Base-by-base conservation (phyloP, 2,888 invertebrate species). In the Hypsopygia costalis region DNA sequence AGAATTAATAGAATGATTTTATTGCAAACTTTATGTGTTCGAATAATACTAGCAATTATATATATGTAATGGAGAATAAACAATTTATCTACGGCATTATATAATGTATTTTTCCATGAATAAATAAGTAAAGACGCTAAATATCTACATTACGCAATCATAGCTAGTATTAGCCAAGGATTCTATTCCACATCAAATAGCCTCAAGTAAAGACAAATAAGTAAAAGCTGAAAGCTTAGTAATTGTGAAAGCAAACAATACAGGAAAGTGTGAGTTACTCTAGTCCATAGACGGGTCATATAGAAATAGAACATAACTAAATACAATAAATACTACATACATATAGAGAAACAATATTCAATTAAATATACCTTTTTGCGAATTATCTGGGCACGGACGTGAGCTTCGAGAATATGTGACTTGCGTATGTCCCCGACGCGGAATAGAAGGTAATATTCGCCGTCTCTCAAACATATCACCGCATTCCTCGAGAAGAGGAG, bases 401-500 rank as follows among this genome's bases (percentile, higher is more conserved):
- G 98, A 43, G 99, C 98, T 83, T 98, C 98, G 59, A 99, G 96
- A 63, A 99, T 97, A 87, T 98, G 98, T 49, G 97, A 97, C 83
- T 96, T 96, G 58, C 98, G 91, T 94, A 98, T 98, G 80, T 98
- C 98, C 37, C 98, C 98, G 30, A 98, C 97, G 31, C 98, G 92
- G 83, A 98, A 97, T 92, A 98, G 94, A 50, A 98, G 91, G 72
- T 96, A 97, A 53, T 95, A 93, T 64, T 95, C 92, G 2, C 97
- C 97, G 76, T 98, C 97, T 56, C 98, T 91, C 72, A 97, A 94
- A 74, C 97, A 97, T 58, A 98, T 94, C 50, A 97, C 96, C 34
- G 98, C 98, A 74, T 96, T 95, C 62, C 97, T 91, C 54, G 97
- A 97, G 88, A 98, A 98, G 68, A 98, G 92, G 59, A 98, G 91